phyloP scores from a whole-genome alignment of 2,113 vertebrate genomes.

The Porphyrio hochstetteri region DNA sequence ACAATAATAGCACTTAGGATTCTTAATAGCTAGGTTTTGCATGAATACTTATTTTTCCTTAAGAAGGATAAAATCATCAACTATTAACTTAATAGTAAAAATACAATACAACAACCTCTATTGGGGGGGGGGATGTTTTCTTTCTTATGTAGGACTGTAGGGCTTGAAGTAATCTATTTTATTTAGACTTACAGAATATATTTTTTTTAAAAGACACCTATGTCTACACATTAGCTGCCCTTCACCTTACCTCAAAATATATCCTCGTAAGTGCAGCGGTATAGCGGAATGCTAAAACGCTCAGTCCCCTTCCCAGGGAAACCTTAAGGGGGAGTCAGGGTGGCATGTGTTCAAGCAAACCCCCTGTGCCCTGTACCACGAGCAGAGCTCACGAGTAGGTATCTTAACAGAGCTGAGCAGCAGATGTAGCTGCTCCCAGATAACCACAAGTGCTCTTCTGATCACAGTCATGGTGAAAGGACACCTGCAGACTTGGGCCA shows the following conservation, averaged over 20 bases:
- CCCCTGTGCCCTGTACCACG: neutral
- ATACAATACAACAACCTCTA: neutral
- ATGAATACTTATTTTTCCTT: neutral
- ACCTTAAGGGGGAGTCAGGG: neutral
- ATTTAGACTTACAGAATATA: neutral
- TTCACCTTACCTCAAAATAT: neutral
- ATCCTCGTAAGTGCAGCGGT: neutral
- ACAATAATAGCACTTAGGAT: neutral
- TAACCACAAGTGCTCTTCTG: neutral
- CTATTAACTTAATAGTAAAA: neutral
- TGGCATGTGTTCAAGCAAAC: neutral
- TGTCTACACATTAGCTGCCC: neutral
- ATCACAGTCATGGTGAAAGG: neutral
- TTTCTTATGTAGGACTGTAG: neutral
- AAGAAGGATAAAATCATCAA: neutral
- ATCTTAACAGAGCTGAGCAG: neutral
- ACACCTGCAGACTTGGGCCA: neutral
- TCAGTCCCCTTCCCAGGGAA: neutral
- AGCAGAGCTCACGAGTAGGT: rapidly evolving
- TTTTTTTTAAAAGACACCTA: neutral
- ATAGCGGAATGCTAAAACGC: neutral
- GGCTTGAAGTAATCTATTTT: neutral
- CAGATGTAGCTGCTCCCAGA: neutral
- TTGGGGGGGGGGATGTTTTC: neutral
- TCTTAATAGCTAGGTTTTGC: neutral